Base-by-base conservation (phyloP, 2,888 invertebrate genomes). In the Emmelina monodactyla region DNA sequence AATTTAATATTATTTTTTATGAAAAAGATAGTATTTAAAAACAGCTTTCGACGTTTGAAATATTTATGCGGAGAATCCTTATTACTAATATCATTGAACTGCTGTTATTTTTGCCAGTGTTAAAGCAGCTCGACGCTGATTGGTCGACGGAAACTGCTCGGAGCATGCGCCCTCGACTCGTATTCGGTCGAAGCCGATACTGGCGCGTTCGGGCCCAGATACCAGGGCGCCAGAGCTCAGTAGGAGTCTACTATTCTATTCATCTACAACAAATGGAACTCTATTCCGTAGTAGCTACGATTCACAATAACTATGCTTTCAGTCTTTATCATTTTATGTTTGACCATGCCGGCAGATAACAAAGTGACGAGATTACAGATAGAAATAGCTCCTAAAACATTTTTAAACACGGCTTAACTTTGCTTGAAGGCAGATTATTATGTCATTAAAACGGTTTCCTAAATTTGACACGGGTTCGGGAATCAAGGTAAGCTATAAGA, bases 181-280 rank as follows among this genome's bases (percentile, higher is more conserved):
- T 58, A 63, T 56, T 68, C 69, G 66, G 64, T 62, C 56, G 56
- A 58, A 71, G 75, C 63, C 75, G 69, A 75, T 75, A 78, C 75
- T 79, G 79, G 79, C 79, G 78, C 76, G 75, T 71, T 78, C 63
- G 53, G 60, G 61, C 57, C 58, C 56, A 78, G 73, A 70, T 78
- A 79, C 79, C 69, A 79, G 78, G 78, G 68, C 65, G 53, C 53
- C 78, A 79, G 76, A 58, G 59, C 61, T 59, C 50, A 62, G 75
- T 71, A 78, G 78, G 78, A 79, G 78, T 76, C 25, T 7, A 11
- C 25, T 7, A 19, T 25, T 3, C n/a, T 10, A 25, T 4, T n/a
- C n/a, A n/a, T n/a, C n/a, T n/a, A n/a, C n/a, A n/a, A n/a, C n/a
- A n/a, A n/a, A n/a, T n/a, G n/a, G n/a, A n/a, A n/a, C n/a, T n/a